Evolutionary conservation across 2,113 vertebrate genomes (phyloP).

Genomic region (Proteles cristata): DNA sequence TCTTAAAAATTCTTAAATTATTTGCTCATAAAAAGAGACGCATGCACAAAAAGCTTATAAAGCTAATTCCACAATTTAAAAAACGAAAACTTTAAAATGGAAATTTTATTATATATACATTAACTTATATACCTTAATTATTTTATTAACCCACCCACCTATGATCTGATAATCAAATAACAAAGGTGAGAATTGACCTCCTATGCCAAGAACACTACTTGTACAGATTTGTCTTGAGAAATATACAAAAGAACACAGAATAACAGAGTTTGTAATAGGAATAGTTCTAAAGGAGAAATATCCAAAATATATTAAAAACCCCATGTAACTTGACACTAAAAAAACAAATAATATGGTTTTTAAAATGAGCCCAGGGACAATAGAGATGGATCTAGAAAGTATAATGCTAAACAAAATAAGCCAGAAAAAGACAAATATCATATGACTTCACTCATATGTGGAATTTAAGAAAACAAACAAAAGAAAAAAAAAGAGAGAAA

Average conservation of each 20-base stretch:
- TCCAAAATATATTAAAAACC: background rate
- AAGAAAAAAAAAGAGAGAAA: background rate
- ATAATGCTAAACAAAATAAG: background rate
- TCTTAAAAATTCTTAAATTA: background rate
- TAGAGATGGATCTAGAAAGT: background rate
- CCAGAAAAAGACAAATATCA: background rate
- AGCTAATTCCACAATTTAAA: background rate
- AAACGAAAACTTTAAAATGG: constrained; percentile 24
- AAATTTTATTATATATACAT: background rate
- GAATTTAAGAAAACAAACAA: background rate
- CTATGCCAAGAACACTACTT: background rate
- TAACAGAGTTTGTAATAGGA: background rate
- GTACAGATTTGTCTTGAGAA: background rate
- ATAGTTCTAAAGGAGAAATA: background rate
- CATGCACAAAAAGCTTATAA: background rate
- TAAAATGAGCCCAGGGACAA: background rate
- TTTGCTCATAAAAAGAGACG: background rate
- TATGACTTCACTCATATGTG: background rate
- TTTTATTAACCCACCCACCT: background rate
- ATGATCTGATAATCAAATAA: background rate
- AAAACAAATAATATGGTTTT: background rate
- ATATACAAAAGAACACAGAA: background rate
- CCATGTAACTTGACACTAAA: background rate
- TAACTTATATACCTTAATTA: background rate
- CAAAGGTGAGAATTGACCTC: background rate